Conservation (phyloP, 1,140 invertebrate species). For the Manduca sexta region DNA sequence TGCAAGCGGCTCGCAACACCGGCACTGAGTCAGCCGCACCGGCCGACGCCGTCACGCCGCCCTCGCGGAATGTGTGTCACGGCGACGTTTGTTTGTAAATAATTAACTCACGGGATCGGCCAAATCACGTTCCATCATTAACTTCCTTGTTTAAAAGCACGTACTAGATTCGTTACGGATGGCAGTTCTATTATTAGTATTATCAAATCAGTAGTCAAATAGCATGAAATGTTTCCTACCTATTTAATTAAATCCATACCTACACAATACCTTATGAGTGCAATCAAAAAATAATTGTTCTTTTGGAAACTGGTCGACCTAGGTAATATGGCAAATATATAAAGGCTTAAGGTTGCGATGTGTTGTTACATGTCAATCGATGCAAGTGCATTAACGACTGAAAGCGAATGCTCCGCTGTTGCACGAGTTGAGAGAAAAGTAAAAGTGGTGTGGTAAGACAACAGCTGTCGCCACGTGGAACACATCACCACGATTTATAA, state of each 20-base stretch:
- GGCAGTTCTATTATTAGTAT: too few species aligned
- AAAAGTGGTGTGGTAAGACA: slow-evolving; percentile 55
- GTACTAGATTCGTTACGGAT: slow-evolving; percentile 1
- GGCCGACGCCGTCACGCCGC: slow-evolving; percentile 7
- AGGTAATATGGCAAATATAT: too few species aligned
- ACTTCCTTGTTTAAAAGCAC: slow-evolving; percentile 21
- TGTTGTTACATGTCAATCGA: not conserved
- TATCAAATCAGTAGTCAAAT: too few species aligned
- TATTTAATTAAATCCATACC: too few species aligned
- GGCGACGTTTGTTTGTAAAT: slow-evolving; percentile 64
- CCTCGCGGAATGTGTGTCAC: slow-evolving; percentile 41
- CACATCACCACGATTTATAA: slow-evolving; percentile 7
- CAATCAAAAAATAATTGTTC: too few species aligned
- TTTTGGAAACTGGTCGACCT: too few species aligned
- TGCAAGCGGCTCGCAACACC: slow-evolving; percentile 28
- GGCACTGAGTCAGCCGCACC: slow-evolving; percentile 9
- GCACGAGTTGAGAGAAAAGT: slow-evolving; percentile 49
- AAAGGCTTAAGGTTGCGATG: not conserved
- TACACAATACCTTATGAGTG: too few species aligned
- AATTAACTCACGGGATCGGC: slow-evolving; percentile 29
- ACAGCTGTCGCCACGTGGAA: slow-evolving; percentile 42
- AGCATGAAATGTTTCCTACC: too few species aligned
- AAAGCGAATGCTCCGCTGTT: not conserved
- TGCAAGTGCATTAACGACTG: too few species aligned
- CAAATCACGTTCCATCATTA: slow-evolving; percentile 28